phyloP scores from a whole-genome alignment of 2,888 invertebrate species.

The Latheticus oryzae region DNA sequence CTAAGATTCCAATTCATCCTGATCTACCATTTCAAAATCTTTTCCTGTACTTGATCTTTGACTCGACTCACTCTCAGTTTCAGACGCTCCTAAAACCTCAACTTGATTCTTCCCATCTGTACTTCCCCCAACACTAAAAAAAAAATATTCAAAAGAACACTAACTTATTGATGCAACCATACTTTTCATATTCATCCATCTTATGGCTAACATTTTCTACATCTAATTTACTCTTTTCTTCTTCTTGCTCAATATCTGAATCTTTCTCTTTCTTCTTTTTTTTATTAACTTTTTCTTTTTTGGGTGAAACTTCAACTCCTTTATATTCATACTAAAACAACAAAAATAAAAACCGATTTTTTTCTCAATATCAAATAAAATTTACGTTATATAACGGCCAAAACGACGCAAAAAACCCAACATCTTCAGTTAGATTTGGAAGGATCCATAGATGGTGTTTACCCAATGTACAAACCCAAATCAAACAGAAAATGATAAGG shows the following conservation, averaged over 20 bases:
- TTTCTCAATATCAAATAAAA: not conserved
- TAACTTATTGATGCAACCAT: too few species aligned
- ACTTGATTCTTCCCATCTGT: slow-evolving; percentile 28
- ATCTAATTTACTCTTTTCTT: slow-evolving; percentile 49
- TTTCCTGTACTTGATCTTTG: slow-evolving; percentile 85
- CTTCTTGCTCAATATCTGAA: slow-evolving; percentile 75
- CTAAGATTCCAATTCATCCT: slow-evolving; percentile 71
- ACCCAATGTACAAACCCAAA: slow-evolving; percentile 90
- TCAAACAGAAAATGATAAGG: slow-evolving; percentile 88
- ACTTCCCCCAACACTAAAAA: slow-evolving; percentile 7
- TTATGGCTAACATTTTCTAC: slow-evolving; percentile 50
- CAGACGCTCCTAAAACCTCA: slow-evolving; percentile 66
- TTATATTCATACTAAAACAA: slow-evolving; percentile 84
- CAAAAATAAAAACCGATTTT: too few species aligned
- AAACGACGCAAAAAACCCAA: slow-evolving; percentile 98
- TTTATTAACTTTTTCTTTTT: slow-evolving; percentile 73
- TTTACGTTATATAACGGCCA: slow-evolving; percentile 93
- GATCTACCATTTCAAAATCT: slow-evolving; percentile 90
- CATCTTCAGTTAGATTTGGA: slow-evolving; percentile 99
- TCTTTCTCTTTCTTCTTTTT: slow-evolving; percentile 85
- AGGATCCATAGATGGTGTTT: slow-evolving; percentile 97
- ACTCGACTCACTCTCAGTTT: slow-evolving; percentile 85
- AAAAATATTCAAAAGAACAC: slow-evolving; percentile 3
- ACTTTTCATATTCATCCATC: slow-evolving; percentile 16
- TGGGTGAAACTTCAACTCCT: slow-evolving; percentile 72